A percentile compares a stretch with the other conserved stretches of the same genome.
Evolutionary conservation across 1,140 invertebrate genomes (phyloP).

Genomic region (Galleria mellonella): DNA sequence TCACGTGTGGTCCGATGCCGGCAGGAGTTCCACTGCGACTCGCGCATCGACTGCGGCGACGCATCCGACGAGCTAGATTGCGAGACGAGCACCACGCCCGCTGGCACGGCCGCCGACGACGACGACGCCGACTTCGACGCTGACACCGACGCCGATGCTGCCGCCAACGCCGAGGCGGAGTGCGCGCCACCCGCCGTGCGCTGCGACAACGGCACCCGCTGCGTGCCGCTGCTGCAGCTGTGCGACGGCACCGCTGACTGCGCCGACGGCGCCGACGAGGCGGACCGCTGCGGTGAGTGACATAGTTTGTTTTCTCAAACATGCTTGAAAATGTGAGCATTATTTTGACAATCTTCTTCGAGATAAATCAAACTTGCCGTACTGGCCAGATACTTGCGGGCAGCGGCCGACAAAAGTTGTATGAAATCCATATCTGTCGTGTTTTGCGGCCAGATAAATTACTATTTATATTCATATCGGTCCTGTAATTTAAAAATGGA

Average conservation of each 20-base stretch:
- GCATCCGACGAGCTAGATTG: constrained; percentile 79
- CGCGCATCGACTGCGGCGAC: constrained; percentile 80
- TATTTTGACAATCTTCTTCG: too few species aligned
- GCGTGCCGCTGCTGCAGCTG: constrained; percentile 78
- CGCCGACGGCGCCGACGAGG: constrained; percentile 87
- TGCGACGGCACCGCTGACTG: constrained; percentile 83
- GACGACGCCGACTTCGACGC: constrained; percentile 5
- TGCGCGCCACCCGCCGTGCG: constrained; percentile 78
- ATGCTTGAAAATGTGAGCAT: too few species aligned
- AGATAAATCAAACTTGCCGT: too few species aligned
- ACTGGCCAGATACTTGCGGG: too few species aligned
- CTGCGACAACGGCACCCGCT: constrained; percentile 81
- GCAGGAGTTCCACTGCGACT: constrained; percentile 83
- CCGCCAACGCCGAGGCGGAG: constrained; percentile 13
- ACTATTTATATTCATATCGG: too few species aligned
- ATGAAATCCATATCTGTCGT: too few species aligned
- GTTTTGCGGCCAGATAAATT: too few species aligned
- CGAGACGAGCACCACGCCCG: constrained; percentile 12
- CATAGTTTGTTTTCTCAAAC: too few species aligned
- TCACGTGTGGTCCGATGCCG: too few species aligned
- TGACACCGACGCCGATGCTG: constrained; percentile 20
- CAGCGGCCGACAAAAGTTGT: too few species aligned
- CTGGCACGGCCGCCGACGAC: constrained; percentile 19
- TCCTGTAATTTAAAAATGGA: too few species aligned
- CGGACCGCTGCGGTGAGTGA: constrained; percentile 79